Conservation (phyloP, 2,797 vertebrate species). For the Enteromius fasciolatus region DNA sequence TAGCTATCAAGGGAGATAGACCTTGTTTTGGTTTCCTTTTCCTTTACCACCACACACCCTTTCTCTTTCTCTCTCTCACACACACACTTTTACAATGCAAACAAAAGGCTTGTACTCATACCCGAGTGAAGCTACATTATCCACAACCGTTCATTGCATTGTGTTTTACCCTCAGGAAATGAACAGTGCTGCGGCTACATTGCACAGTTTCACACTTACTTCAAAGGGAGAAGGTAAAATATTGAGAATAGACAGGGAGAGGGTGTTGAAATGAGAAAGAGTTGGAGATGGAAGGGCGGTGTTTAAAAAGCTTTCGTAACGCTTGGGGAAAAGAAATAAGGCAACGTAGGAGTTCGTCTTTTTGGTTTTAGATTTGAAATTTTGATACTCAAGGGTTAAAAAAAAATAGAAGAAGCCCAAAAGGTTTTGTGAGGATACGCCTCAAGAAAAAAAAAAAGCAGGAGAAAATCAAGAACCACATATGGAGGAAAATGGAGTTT, state of each 20-base stretch:
- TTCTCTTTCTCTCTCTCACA: conserved; percentile 41
- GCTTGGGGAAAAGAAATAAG: conserved; percentile 61
- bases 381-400: conserved; percentile 28
- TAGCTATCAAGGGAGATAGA: conserved; percentile 69
- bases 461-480: conserved; percentile 44
- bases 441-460: conserved; percentile 49
- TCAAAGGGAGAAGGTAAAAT: conserved; percentile 56
- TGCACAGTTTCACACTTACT: conserved; percentile 56
- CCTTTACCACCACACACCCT: conserved; percentile 59
- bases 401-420: conserved; percentile 39
- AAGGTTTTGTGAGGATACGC: conserved; percentile 25
- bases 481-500: conserved; percentile 69
- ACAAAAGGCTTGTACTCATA: conserved; percentile 80
- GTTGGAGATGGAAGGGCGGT: conserved; percentile 55
- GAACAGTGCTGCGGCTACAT: conserved; percentile 70
- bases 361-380: conserved; percentile 59
- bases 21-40: conserved; percentile 80
- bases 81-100: conserved; percentile 45
- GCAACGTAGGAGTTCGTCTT: conserved; percentile 56
- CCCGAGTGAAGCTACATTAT: conserved; percentile 69
- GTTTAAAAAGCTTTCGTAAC: conserved; percentile 67
- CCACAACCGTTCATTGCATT: conserved; percentile 70
- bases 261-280: conserved; percentile 54
- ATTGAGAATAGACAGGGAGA: conserved; percentile 45
- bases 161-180: conserved; percentile 68